Evolutionary conservation across 2,888 invertebrate genomes (phyloP).

Genomic region (Odontothrips loti): DNA sequence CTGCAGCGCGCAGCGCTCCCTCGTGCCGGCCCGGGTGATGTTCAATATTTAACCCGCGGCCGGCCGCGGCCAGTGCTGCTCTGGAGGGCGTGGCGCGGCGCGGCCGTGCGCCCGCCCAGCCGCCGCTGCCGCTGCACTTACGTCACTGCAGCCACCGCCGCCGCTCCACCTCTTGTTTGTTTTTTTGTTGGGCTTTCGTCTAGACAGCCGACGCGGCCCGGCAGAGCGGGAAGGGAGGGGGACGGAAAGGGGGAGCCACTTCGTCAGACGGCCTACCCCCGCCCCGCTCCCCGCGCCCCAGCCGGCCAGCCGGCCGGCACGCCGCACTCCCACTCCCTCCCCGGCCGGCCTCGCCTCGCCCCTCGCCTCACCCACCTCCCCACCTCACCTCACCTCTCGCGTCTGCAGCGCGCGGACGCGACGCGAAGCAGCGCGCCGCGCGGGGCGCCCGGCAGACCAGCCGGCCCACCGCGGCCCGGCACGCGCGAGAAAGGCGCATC

Average conservation of each 20-base stretch:
- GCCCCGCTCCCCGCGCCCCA: background rate
- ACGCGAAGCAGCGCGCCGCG: background rate
- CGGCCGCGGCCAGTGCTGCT: no score
- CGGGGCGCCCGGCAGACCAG: background rate
- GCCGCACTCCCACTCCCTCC: background rate
- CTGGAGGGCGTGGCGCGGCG: no score
- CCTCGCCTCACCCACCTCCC: background rate
- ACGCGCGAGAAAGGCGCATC: background rate
- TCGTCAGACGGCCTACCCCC: slow-evolving; percentile 1
- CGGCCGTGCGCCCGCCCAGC: background rate
- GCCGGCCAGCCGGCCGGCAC: background rate
- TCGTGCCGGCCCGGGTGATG: no score
- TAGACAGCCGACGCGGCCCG: slow-evolving; percentile 25
- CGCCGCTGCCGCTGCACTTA: background rate
- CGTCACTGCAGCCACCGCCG: slow-evolving; percentile 1
- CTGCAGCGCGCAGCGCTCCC: no score
- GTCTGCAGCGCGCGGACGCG: background rate
- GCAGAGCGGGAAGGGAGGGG: background rate
- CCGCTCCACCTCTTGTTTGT: background rate
- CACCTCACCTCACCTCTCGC: background rate
- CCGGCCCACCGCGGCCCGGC: background rate
- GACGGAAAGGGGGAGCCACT: background rate
- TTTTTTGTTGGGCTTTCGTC: slow-evolving; percentile 24
- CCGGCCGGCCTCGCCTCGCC: background rate
- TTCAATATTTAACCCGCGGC: no score